Evolutionary conservation across 2,113 vertebrate species (phyloP), one percentile per base, ranked within the genome.

Genomic region (Daphoenositta chrysoptera): DNA sequence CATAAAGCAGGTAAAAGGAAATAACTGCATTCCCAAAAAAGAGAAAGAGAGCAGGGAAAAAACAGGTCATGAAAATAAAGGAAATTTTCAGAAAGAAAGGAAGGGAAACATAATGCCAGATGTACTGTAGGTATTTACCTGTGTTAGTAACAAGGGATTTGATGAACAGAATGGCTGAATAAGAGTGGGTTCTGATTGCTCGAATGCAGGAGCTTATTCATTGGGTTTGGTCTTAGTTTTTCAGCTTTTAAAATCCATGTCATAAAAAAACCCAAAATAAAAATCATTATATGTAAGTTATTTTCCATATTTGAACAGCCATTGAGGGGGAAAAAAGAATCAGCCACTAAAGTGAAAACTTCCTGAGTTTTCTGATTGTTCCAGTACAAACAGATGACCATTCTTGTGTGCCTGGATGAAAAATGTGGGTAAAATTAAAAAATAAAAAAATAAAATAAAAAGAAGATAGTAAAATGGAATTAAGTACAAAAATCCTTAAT

Each of bases 41-140:
- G 19, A 22, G 16, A 27, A 28, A 24, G 26, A 6, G 6, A 2
- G 4, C 0, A 17, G 21, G 10, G 6, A 11, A 15, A 40, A 64
- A 28, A 13, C 11, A 24, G 15, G 8, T 16, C 15, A 56, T 47
- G 35, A 75, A 93, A 85, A 53, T 26, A 44, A 81, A 87, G 15
- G 10, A 42, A 37, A 33, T 72, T 57, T 82, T 65, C 33, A 39
- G 31, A 39, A 83, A 40, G 37, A 71, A 72, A 80, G 18, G 42
- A 48, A 61, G 28, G 7, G 19, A 61, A 76, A 24, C 2, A 17
- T 14, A 75, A 66, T 78, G 18, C 19, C 40, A 85, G 11, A 69
- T 10, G 13, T 30, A 51, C 15, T 69, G 12, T 21, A 65, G 26
- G 10, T 65, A 61, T 53, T 76, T 33, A 45, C 50, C 51, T 50